Evolutionary conservation across 2,113 vertebrate species (phyloP), one percentile per base, ranked within the genome.

Genomic region (Hemiprocne comata): DNA sequence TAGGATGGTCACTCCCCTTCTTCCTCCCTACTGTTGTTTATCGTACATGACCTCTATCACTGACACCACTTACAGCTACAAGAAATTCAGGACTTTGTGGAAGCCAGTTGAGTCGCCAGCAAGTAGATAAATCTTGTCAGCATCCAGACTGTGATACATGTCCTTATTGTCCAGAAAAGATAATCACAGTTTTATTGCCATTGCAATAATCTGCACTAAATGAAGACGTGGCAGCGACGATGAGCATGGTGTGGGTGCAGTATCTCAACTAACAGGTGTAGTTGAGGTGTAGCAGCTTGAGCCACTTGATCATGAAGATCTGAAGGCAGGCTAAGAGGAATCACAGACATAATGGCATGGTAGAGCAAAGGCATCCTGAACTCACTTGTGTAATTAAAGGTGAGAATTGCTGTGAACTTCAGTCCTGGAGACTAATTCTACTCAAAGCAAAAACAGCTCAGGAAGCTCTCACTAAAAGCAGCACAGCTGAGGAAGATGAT

Each of bases 311-410:
- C 57, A n/a, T 17, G 10, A 42, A 60, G 21, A 82, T 21, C 34
- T 40, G 7, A 82, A 61, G 18, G 33, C 51, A 78, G 36, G 31
- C n/a, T 42, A 75, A 65, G 17, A 87, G 21, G 21, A 62, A 67
- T 24, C 29, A 75, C 0, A 0, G 66, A 53, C 28, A 60, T 0
- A 0, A 53, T 4, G 6, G 34, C 24, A 75, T 2, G 13, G 54
- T 62, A 85, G 28, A 87, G 24, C 31, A 2, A 0, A 85, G 26
- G 64, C 50, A 33, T 10, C 73, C 71, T 65, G 34, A 3, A 3
- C 25, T 72, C 18, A 23, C 31, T 38, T 29, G 9, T 44, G 21
- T 16, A 72, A 80, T 36, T 48, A 38, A 65, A 60, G 24, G 33
- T 46, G 28, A 60, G 36, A 76, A 71, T 1, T 1, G 0, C 73